Conservation (phyloP, 1,140 invertebrate genomes). For the Venustaconcha ellipsiformis region DNA sequence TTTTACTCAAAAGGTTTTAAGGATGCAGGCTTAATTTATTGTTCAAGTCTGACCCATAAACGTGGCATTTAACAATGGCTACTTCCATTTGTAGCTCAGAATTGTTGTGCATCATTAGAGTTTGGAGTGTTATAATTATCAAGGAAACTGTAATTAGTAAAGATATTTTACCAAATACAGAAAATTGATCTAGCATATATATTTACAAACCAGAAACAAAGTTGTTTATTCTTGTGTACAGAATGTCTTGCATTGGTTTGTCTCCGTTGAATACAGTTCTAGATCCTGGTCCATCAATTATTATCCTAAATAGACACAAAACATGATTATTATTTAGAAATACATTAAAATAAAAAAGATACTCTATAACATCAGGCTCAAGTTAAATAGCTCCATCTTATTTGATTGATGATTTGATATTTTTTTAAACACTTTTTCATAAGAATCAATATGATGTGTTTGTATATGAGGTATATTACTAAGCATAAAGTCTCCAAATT, state of each 20-base stretch:
- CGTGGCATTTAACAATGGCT: too few relatives aligned
- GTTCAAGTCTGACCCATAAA: not conserved
- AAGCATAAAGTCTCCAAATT: too few relatives aligned
- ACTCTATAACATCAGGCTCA: too few relatives aligned
- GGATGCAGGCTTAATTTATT: not conserved
- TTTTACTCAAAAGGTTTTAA: not conserved
- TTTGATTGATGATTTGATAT: too few relatives aligned
- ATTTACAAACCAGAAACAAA: constrained; percentile 32
- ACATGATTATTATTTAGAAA: too few relatives aligned
- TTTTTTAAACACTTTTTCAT: too few relatives aligned
- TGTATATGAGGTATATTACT: too few relatives aligned
- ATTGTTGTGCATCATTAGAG: too few relatives aligned
- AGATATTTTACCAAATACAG: constrained; percentile 3
- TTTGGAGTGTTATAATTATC: too few relatives aligned
- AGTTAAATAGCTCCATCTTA: too few relatives aligned
- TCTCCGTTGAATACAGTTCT: constrained; percentile 46
- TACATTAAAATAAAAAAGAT: too few relatives aligned
- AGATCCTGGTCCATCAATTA: constrained; percentile 36
- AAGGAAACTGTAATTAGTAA: not conserved
- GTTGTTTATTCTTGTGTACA: constrained; percentile 35
- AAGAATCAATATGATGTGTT: too few relatives aligned
- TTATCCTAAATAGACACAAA: constrained; percentile 1
- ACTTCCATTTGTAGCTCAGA: not conserved
- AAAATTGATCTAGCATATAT: not conserved
- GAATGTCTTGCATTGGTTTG: constrained; percentile 19